These are phyloP conservation scores for Cairina moschata DNA, from an alignment of 2,113 vertebrate species.

Conservation along the genomic window DNA sequence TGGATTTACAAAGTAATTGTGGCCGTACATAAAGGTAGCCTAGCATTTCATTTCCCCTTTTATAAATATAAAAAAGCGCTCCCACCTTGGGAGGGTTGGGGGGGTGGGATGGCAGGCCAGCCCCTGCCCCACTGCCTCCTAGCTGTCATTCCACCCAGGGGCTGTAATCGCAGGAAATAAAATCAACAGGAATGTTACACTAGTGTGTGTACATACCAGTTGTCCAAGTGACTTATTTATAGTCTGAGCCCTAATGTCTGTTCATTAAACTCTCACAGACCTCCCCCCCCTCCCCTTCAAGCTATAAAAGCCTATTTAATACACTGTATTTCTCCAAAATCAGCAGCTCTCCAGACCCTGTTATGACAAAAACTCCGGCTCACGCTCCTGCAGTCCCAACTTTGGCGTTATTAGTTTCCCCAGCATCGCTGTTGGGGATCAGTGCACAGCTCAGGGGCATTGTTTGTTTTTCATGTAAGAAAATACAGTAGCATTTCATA, in stretches of 20 bases:
- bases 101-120: background rate
- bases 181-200: background rate
- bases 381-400: background rate
- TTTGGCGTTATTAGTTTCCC: background rate
- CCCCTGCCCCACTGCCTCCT: background rate
- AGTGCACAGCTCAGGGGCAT: background rate
- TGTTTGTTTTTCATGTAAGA: background rate
- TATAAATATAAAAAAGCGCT: background rate
- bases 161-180: background rate
- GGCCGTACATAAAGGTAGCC: background rate
- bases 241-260: background rate
- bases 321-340: background rate
- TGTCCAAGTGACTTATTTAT: conserved; percentile 37
- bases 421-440: background rate
- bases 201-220: background rate
- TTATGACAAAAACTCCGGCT: conserved; percentile 6
- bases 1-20: background rate
- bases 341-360: background rate
- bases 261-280: conserved; percentile 54
- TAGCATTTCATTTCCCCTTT: background rate
- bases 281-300: background rate
- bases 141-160: background rate
- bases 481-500: background rate
- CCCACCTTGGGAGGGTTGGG: background rate
- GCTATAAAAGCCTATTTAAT: conserved; percentile 13